Percentiles rank a stretch among this genome's conserved stretches.
phyloP scores from a whole-genome alignment of 1,140 invertebrate genomes.

The Araneus ventricosus region DNA sequence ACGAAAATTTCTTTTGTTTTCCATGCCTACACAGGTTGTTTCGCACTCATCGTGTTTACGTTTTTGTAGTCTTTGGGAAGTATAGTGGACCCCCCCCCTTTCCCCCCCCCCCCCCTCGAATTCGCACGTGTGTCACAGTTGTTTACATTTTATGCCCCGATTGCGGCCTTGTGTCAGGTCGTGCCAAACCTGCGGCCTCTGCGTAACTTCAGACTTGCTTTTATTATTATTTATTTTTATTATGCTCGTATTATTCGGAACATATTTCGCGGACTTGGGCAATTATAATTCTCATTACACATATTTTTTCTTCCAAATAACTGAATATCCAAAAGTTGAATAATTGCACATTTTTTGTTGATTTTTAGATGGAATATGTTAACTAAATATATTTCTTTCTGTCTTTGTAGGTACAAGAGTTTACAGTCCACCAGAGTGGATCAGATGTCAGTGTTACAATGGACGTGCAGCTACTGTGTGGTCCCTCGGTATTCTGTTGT shows the following conservation, averaged over 20 bases:
- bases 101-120: not conserved
- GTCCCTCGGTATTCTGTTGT: slow-evolving; percentile 86
- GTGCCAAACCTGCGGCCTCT: too few relatives aligned
- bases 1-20: too few relatives aligned
- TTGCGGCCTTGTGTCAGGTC: slow-evolving; percentile 8
- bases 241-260: too few relatives aligned
- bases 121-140: slow-evolving; percentile 9
- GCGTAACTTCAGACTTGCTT: not conserved
- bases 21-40: too few relatives aligned
- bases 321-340: not conserved
- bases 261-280: too few relatives aligned
- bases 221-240: not conserved
- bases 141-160: slow-evolving; percentile 43
- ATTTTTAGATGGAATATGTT: slow-evolving; percentile 9
- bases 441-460: slow-evolving; percentile 83
- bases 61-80: too few relatives aligned
- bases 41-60: not conserved
- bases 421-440: slow-evolving; percentile 88
- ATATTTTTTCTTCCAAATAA: not conserved
- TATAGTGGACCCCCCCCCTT: not conserved
- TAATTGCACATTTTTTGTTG: not conserved
- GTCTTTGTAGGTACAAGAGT: slow-evolving; percentile 84
- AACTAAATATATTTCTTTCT: slow-evolving; percentile 76
- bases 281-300: not conserved
- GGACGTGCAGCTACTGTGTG: slow-evolving; percentile 85